Conservation (phyloP, 2,888 invertebrate species). For the Cabera pusaria region DNA sequence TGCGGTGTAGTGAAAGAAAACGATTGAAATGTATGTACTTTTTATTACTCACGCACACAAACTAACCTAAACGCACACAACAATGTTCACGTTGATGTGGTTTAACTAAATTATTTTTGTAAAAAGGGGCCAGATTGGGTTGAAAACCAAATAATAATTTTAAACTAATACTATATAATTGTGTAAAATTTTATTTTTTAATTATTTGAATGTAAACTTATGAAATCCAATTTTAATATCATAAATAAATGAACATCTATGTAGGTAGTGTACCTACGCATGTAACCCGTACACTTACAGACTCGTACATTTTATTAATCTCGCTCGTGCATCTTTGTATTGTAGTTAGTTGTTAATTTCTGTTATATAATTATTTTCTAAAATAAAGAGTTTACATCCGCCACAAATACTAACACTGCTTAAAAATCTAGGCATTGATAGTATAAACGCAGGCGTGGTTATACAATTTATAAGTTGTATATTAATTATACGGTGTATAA, state of each 20-base stretch:
- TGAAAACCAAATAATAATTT: constrained; percentile 34
- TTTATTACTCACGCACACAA: constrained; percentile 38
- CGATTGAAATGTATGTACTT: constrained; percentile 42
- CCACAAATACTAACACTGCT: too few species aligned
- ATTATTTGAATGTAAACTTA: too few species aligned
- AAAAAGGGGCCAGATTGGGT: constrained; percentile 55
- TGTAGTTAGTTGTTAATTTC: too few species aligned
- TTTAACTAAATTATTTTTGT: constrained; percentile 47
- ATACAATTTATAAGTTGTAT: constrained; percentile 80
- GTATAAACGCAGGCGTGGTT: constrained; percentile 57
- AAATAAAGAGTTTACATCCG: too few species aligned
- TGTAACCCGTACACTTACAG: too few species aligned
- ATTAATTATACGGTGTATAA: constrained; percentile 80
- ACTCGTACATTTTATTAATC: not conserved
- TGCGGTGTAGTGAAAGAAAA: constrained; percentile 43
- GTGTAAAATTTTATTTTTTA: too few species aligned
- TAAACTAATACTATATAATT: too few species aligned
- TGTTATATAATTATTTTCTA: constrained; percentile 22
- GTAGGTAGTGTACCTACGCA: too few species aligned
- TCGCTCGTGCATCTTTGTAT: constrained; percentile 25
- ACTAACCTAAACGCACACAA: constrained; percentile 34
- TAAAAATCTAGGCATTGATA: too few species aligned
- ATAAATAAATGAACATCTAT: too few species aligned
- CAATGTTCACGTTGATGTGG: constrained; percentile 22
- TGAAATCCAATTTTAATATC: not conserved